A percentile compares a stretch with the other conserved stretches of the same genome.
Evolutionary conservation across 2,797 vertebrate species (phyloP).

Genomic region (Poliocrania exsul): DNA sequence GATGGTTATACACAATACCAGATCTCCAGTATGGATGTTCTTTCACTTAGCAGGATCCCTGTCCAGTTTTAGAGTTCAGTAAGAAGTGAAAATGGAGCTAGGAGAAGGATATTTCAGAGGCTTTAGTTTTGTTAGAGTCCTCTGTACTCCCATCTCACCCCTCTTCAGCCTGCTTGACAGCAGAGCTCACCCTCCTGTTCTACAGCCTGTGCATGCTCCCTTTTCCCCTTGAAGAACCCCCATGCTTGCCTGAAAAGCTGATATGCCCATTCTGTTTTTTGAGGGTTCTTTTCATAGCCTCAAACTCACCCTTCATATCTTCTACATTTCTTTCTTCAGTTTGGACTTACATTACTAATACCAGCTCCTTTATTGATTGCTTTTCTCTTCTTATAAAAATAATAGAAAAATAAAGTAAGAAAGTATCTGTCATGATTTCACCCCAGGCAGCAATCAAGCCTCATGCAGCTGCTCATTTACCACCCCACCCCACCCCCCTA

Average conservation of each 20-base stretch:
- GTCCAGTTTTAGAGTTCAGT: neutral
- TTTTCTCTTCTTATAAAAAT: neutral
- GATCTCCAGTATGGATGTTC: neutral
- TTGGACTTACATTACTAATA: neutral
- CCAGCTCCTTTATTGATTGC: neutral
- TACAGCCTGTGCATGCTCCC: neutral
- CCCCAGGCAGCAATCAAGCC: neutral
- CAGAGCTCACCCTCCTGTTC: neutral
- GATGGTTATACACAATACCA: neutral
- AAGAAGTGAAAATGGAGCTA: neutral
- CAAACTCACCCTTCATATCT: neutral
- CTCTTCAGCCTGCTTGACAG: neutral
- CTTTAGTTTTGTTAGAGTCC: neutral
- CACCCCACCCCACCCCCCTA: neutral
- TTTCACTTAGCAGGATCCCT: neutral
- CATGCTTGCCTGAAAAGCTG: neutral
- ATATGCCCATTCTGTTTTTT: neutral
- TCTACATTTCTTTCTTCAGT: neutral
- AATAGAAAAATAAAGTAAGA: neutral
- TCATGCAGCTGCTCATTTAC: accelerated
- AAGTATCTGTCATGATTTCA: neutral
- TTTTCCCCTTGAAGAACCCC: neutral
- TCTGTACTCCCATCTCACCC: neutral
- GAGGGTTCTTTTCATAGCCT: neutral
- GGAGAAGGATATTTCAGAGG: neutral